A percentile compares a stretch with the other conserved stretches of the same genome.
Evolutionary conservation across 2,113 vertebrate genomes (phyloP).

Genomic region (Steatornis caripensis): DNA sequence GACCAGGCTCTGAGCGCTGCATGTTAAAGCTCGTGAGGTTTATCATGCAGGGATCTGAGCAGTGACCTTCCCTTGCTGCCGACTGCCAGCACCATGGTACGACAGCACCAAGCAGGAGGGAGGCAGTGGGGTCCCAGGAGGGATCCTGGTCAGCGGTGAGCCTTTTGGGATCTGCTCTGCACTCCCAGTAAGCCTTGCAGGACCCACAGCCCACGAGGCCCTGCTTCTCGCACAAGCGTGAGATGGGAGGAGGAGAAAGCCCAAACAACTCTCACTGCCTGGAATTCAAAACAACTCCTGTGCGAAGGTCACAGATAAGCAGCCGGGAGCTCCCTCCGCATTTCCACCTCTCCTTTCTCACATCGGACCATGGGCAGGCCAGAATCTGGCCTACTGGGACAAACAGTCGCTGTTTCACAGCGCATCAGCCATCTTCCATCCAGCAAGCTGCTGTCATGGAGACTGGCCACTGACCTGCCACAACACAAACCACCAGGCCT

Average conservation of each 20-base stretch:
- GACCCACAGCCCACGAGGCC: not conserved
- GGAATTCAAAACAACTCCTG: not conserved
- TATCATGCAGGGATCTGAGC: not conserved
- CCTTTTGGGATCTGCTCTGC: not conserved
- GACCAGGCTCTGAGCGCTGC: not conserved
- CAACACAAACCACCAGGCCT: not conserved
- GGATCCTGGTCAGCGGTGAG: not conserved
- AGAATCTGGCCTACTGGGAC: not conserved
- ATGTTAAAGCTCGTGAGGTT: not conserved
- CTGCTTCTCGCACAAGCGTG: rapidly evolving
- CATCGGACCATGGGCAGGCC: rapidly evolving
- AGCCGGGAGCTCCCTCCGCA: rapidly evolving
- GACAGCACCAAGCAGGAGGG: not conserved
- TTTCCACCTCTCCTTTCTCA: not conserved
- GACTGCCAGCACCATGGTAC: not conserved
- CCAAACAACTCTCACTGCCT: not conserved
- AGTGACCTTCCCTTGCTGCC: not conserved
- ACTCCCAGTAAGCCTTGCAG: rapidly evolving
- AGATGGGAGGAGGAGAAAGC: not conserved
- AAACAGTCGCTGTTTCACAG: not conserved
- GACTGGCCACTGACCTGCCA: not conserved
- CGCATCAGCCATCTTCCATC: not conserved
- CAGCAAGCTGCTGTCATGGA: not conserved
- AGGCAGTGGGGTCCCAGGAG: not conserved
- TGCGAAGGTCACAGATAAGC: constrained; percentile 31